Evolutionary conservation across 1,140 invertebrate genomes (phyloP), one percentile per base, ranked within the genome.

Genomic region (Melipona quadrifasciata): DNA sequence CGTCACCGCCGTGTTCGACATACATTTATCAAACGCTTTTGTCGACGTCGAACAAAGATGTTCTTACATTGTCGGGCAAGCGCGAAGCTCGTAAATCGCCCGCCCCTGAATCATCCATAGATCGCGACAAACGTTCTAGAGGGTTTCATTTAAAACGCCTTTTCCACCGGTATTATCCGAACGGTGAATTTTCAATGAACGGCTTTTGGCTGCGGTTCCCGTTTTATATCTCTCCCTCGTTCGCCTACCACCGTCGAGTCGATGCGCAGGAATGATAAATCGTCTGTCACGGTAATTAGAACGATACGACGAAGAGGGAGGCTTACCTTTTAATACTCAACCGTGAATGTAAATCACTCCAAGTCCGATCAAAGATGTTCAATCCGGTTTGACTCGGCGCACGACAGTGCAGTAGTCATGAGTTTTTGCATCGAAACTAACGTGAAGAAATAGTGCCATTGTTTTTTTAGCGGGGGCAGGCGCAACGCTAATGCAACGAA

Each of bases 61-160:
- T 78, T 78, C 82, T 83, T 83, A 71, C 82, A 47, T 51, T 39
- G 74, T 58, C 73, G 21, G 34, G 73, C 51, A 68, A 57, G 53
- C 81, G 55, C 53, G 65, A 78, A 83, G 55, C 81, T 83, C 75
- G 75, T 71, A 83, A 83, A 83, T 83, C 75, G 75, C 21, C 10
- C n/a, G 65, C 16, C n/a, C 12, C 57, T 67, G 34, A 78, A 51
- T 21, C 55, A 51, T 57, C 39, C 21, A 21, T 39, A 21, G 57
- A 24, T 27, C 55, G 53, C 21, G 34, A 71, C 74, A 70, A 53
- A 51, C 34, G 17, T 31, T 17, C 55, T 21, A 14, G 16, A 58
- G 24, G 34, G 27, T 68, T 70, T 31, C 53, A 51, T 83, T 77
- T 77, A 53, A 78, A 83, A 58, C 57, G 34, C 34, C 39, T n/a